phyloP scores from a whole-genome alignment of 2,797 vertebrate genomes.

The Pristis pectinata region DNA sequence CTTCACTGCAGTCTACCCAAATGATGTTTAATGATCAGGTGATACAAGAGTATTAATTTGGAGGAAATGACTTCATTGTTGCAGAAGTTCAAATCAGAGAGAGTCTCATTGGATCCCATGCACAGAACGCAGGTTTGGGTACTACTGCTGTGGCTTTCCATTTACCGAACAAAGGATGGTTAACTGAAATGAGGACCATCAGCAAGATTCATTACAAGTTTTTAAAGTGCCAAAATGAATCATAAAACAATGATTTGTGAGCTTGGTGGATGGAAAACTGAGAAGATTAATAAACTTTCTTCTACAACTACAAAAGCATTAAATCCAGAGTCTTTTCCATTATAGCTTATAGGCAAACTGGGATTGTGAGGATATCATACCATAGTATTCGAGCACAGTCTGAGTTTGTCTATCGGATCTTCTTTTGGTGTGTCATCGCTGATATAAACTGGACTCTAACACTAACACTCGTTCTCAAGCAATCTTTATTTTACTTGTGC shows the following conservation, averaged over 20 bases:
- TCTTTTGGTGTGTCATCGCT: too few relatives aligned
- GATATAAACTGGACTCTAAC: too few relatives aligned
- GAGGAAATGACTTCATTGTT: background rate
- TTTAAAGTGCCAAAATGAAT: background rate
- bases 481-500: too few relatives aligned
- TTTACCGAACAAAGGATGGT: background rate
- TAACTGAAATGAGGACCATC: background rate
- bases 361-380: background rate
- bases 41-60: background rate
- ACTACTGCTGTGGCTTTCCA: background rate
- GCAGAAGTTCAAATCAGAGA: background rate
- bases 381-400: background rate
- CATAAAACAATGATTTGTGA: background rate
- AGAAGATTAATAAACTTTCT: background rate
- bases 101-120: background rate
- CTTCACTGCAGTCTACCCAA: background rate
- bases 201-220: background rate
- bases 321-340: background rate
- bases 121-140: background rate
- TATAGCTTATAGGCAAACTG: background rate
- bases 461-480: too few relatives aligned
- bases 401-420: background rate
- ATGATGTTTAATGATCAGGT: background rate
- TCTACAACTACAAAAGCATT: background rate
- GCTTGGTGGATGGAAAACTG: background rate